These are phyloP conservation scores for Circaetus cinerascens DNA, from an alignment of 2,113 vertebrate species.

Conservation along the genomic window DNA sequence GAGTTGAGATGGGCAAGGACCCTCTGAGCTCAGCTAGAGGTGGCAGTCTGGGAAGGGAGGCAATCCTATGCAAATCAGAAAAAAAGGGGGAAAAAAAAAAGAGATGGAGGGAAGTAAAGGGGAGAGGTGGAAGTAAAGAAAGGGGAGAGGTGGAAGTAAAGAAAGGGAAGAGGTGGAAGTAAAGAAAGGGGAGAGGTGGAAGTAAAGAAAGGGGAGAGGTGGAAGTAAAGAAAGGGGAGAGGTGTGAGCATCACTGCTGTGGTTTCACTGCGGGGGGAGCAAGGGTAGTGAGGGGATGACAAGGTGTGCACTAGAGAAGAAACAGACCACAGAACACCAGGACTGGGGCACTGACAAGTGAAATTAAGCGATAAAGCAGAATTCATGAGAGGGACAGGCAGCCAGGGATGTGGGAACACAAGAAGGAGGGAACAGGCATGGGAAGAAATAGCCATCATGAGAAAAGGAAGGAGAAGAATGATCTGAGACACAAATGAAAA, in stretches of 20 bases:
- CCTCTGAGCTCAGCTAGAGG: not conserved
- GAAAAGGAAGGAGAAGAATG: not conserved
- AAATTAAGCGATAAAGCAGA: not conserved
- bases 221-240: not conserved
- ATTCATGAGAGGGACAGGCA: not conserved
- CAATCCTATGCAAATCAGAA: not conserved
- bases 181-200: not conserved
- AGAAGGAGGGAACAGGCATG: not conserved
- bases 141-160: too few relatives aligned
- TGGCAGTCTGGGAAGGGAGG: not conserved
- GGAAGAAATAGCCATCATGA: not conserved
- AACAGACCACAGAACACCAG: not conserved
- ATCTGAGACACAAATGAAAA: not conserved
- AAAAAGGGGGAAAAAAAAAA: not conserved
- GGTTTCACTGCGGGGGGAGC: not conserved
- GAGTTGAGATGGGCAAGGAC: not conserved
- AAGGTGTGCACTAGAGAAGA: not conserved
- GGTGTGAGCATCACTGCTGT: accelerated
- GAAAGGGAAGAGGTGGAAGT: too few relatives aligned
- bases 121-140: not conserved
- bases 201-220: too few relatives aligned
- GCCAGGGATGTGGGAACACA: not conserved
- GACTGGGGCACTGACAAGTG: not conserved
- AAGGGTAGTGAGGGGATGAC: not conserved
- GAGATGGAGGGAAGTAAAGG: not conserved